Percentiles rank a stretch among this genome's conserved stretches.
Conservation (phyloP, 1,140 invertebrate species). For the Eriocheir sinensis region DNA sequence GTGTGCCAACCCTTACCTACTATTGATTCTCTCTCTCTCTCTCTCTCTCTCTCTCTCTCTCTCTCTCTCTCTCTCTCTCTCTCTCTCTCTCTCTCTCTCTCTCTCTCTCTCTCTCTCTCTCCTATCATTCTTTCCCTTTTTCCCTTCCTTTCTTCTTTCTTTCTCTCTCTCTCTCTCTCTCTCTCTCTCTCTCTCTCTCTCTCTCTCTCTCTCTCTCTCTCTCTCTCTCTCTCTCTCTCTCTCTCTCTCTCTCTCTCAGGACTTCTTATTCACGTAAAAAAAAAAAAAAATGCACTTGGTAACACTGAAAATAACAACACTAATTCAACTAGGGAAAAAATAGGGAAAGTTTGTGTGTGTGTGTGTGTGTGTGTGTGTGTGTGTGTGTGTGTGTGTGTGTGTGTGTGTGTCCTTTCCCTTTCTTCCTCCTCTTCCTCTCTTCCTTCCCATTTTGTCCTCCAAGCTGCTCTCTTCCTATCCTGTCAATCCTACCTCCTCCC, state of each 20-base stretch:
- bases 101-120: slow-evolving; percentile 37
- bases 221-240: slow-evolving; percentile 6
- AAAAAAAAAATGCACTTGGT: not conserved
- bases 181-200: slow-evolving; percentile 30
- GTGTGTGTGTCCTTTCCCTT: slow-evolving; percentile 19
- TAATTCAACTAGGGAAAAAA: too few relatives aligned
- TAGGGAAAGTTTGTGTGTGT: too few relatives aligned
- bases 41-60: slow-evolving; percentile 36
- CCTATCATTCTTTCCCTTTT: not conserved
- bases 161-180: slow-evolving; percentile 26
- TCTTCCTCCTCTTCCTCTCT: slow-evolving; percentile 10
- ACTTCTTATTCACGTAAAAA: slow-evolving; percentile 6
- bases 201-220: slow-evolving; percentile 19
- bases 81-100: slow-evolving; percentile 35
- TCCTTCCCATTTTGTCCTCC: not conserved
- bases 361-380: too few relatives aligned
- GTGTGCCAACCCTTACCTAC: not conserved
- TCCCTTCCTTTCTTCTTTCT: not conserved
- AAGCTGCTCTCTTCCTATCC: not conserved
- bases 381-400: too few relatives aligned
- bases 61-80: slow-evolving; percentile 44
- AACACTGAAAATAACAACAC: not conserved
- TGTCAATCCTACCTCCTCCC: not conserved
- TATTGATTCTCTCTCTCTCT: slow-evolving; percentile 32
- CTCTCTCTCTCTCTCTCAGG: not conserved